These are phyloP conservation scores for Pelodiscus sinensis DNA, from an alignment of 2,113 vertebrate genomes.

Conservation along the genomic window DNA sequence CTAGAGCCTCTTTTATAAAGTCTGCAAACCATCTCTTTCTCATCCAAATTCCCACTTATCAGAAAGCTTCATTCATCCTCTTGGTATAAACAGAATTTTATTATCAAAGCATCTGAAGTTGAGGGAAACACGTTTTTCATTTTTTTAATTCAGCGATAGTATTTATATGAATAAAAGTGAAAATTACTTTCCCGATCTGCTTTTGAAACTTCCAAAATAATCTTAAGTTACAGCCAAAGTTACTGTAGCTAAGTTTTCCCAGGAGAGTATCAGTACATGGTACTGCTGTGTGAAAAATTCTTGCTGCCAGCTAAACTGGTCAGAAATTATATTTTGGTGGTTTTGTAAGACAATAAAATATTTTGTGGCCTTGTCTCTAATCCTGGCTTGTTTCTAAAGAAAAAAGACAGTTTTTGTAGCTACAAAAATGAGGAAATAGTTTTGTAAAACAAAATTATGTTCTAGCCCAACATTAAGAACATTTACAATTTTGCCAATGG, in stretches of 20 bases:
- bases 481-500: conserved; percentile 20
- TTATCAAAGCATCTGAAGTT: conserved; percentile 66
- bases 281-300: conserved; percentile 46
- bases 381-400: conserved; percentile 56
- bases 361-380: conserved; percentile 58
- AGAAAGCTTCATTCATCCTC: conserved; percentile 64
- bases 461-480: conserved; percentile 25
- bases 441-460: conserved; percentile 39
- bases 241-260: conserved; percentile 57
- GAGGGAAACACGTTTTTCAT: conserved; percentile 58
- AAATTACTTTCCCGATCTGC: conserved; percentile 55
- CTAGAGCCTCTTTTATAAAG: conserved; percentile 14
- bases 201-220: conserved; percentile 67
- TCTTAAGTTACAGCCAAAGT: conserved; percentile 51
- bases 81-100: conserved; percentile 59
- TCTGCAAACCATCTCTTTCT: conserved; percentile 52
- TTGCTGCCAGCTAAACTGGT: conserved; percentile 54
- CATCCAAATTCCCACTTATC: conserved; percentile 50
- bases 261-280: conserved; percentile 45
- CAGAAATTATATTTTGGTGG: conserved; percentile 64
- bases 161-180: conserved; percentile 70
- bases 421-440: conserved; percentile 33
- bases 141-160: conserved; percentile 71
- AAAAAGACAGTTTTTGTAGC: conserved; percentile 44
- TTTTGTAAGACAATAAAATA: conserved; percentile 68